phyloP scores from a whole-genome alignment of 2,797 vertebrate genomes.

The Hippocampus kuda region DNA sequence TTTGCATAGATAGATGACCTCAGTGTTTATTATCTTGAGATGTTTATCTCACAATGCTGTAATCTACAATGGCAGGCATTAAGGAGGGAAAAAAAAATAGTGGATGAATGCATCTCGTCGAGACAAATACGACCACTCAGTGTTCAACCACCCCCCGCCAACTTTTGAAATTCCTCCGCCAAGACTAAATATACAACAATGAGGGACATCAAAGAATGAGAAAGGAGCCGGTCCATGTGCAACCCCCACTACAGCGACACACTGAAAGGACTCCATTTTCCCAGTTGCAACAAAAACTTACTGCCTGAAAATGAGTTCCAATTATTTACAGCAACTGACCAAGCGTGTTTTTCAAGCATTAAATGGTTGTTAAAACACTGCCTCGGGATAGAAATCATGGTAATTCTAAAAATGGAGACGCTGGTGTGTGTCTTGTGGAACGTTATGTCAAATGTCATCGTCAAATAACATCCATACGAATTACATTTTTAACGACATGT shows the following conservation, averaged over 20 bases:
- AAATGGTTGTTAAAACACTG: neutral
- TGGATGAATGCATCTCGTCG: neutral
- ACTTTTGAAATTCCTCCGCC: constrained; percentile 10
- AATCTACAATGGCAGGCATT: neutral
- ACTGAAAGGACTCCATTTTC: neutral
- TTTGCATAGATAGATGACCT: neutral
- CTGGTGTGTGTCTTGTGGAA: neutral
- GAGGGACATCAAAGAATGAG: neutral
- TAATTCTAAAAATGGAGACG: neutral
- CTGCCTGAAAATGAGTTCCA: neutral
- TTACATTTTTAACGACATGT: too few species aligned
- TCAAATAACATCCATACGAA: too few species aligned
- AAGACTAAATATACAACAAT: constrained; percentile 3
- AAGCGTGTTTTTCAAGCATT: neutral
- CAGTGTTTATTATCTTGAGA: neutral
- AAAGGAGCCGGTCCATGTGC: neutral
- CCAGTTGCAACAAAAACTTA: neutral
- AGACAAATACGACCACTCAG: neutral
- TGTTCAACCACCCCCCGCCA: neutral
- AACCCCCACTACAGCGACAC: neutral
- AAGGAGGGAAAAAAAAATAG: neutral
- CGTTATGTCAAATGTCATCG: too few species aligned
- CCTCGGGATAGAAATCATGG: too few species aligned
- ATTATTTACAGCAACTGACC: neutral
- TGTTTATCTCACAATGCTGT: neutral